Evolutionary conservation across 2,888 invertebrate species (phyloP).

Genomic region (Cephus pygmeus): DNA sequence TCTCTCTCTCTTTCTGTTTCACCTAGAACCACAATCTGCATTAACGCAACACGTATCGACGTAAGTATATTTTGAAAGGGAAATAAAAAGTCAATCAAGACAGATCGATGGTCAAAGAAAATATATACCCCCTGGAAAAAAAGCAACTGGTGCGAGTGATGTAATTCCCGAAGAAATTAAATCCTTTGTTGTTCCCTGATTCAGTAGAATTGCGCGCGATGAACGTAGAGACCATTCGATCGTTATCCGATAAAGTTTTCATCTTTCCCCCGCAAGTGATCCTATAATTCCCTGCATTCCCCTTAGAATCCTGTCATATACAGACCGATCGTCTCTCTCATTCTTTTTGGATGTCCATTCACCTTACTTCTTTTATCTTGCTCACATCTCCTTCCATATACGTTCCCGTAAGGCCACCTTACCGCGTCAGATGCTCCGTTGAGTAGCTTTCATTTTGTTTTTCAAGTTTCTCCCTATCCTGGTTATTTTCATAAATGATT

Average conservation of each 20-base stretch:
- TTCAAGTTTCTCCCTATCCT: background rate
- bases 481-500: background rate
- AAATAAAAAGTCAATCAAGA: background rate
- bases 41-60: background rate
- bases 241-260: background rate
- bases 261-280: background rate
- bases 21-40: background rate
- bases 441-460: background rate
- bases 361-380: background rate
- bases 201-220: conserved; percentile 3
- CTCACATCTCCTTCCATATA: background rate
- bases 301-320: background rate
- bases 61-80: background rate
- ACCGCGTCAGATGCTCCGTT: conserved; percentile 40
- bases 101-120: background rate
- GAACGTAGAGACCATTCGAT: conserved; percentile 21
- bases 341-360: background rate
- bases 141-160: background rate
- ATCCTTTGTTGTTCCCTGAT: background rate
- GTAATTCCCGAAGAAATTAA: background rate
- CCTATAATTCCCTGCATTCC: background rate
- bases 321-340: background rate
- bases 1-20: too few relatives aligned
- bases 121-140: background rate
- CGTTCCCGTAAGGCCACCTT: conserved; percentile 46